phyloP scores from a whole-genome alignment of 2,797 vertebrate genomes.

The Sciurus carolinensis region DNA sequence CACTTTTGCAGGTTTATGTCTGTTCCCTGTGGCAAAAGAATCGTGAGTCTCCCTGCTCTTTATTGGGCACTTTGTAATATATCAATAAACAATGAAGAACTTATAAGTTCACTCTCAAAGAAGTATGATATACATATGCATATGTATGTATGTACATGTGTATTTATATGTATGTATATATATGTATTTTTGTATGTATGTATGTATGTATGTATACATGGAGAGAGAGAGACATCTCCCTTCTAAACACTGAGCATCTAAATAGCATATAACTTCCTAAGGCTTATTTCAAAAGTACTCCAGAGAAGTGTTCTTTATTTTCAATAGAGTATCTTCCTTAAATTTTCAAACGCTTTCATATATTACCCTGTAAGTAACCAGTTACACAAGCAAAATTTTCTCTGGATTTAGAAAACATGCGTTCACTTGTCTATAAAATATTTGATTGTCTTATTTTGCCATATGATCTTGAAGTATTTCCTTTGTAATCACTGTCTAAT shows the following conservation, averaged over 20 bases:
- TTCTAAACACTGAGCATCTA: background rate
- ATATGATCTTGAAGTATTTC: background rate
- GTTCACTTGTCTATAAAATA: background rate
- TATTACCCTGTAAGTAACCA: background rate
- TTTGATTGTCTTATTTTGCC: background rate
- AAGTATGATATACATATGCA: too few relatives aligned
- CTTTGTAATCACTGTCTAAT: background rate
- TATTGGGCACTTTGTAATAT: background rate
- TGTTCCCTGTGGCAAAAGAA: background rate
- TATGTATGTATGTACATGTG: fast-evolving
- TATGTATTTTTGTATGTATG: too few relatives aligned
- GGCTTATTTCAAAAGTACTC: background rate
- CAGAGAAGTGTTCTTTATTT: background rate
- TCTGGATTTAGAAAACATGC: background rate
- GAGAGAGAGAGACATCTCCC: background rate
- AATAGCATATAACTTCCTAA: background rate
- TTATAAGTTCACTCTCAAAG: background rate
- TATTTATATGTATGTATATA: too few relatives aligned
- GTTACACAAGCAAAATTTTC: background rate
- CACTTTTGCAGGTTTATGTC: background rate
- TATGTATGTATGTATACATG: too few relatives aligned
- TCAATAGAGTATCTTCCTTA: background rate
- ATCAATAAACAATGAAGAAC: background rate
- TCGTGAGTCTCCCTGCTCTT: background rate
- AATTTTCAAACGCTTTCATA: background rate